phyloP scores from a whole-genome alignment of 2,113 vertebrate genomes.

The Chaetorhynchus papuensis region DNA sequence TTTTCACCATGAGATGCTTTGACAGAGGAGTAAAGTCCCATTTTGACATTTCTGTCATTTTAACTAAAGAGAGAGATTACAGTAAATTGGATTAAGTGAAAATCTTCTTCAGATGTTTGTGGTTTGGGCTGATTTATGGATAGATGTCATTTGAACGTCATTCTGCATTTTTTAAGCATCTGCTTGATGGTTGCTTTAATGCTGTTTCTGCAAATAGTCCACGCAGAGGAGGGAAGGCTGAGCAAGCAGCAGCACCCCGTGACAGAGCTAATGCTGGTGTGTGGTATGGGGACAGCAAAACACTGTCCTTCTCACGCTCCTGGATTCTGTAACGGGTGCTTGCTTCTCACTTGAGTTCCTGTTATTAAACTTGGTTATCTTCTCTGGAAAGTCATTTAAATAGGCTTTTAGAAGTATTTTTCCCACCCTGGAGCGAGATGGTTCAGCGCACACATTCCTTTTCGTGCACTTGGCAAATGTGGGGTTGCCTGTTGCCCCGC shows the following conservation, averaged over 20 bases:
- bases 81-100: constrained; percentile 69
- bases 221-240: not conserved
- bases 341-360: not conserved
- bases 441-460: not conserved
- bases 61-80: constrained; percentile 66
- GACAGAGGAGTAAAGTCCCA: constrained; percentile 65
- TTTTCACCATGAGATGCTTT: constrained; percentile 56
- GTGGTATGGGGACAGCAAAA: not conserved
- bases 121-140: constrained; percentile 67
- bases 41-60: constrained; percentile 66
- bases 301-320: not conserved
- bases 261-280: not conserved
- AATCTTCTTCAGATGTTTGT: constrained; percentile 67
- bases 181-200: constrained; percentile 47
- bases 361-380: not conserved
- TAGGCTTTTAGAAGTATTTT: not conserved
- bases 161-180: constrained; percentile 60
- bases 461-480: rapidly evolving
- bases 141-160: constrained; percentile 65
- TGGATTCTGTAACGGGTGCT: not conserved
- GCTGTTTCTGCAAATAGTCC: constrained; percentile 41
- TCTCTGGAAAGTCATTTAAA: not conserved
- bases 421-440: not conserved
- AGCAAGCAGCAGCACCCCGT: constrained; percentile 27
- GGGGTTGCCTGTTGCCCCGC: not conserved